phyloP scores from a whole-genome alignment of 1,140 invertebrate species.

The Drosophila bocqueti region DNA sequence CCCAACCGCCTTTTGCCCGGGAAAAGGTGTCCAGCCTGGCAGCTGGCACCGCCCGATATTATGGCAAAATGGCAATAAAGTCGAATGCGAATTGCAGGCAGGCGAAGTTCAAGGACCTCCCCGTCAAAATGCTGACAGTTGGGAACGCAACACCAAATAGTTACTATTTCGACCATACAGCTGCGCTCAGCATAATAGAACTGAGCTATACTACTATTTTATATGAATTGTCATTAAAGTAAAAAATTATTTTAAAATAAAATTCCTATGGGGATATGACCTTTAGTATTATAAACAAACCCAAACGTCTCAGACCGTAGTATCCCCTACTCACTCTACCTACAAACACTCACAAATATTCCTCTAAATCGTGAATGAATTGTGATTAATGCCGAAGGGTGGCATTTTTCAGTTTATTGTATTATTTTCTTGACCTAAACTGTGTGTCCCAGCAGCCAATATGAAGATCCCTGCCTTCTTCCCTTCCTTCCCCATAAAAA shows the following conservation, averaged over 20 bases:
- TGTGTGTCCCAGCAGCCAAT: conserved; percentile 10
- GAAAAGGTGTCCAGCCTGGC: conserved; percentile 24
- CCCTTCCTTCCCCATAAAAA: not conserved
- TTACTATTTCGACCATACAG: conserved; percentile 20
- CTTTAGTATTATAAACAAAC: too few relatives aligned
- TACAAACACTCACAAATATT: not conserved
- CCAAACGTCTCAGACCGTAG: not conserved
- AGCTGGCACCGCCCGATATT: conserved; percentile 20
- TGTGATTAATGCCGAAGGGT: not conserved
- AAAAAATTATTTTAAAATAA: not conserved
- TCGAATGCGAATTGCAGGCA: conserved; percentile 29
- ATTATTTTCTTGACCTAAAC: conserved; percentile 13
- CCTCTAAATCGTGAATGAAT: not conserved
- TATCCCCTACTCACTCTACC: too few relatives aligned
- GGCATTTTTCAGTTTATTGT: not conserved
- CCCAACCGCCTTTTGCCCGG: conserved; percentile 14
- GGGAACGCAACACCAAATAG: conserved; percentile 20
- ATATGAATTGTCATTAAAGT: not conserved
- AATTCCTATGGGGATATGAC: too few relatives aligned
- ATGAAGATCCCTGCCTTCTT: conserved; percentile 5
- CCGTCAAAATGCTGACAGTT: conserved; percentile 45
- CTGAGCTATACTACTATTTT: not conserved
- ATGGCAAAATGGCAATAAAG: conserved; percentile 30
- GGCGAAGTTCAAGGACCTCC: conserved; percentile 53
- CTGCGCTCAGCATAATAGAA: not conserved